Evolutionary conservation across 1,140 invertebrate species (phyloP), one percentile per base, ranked within the genome.

Genomic region (Drosophila bifasciata): DNA sequence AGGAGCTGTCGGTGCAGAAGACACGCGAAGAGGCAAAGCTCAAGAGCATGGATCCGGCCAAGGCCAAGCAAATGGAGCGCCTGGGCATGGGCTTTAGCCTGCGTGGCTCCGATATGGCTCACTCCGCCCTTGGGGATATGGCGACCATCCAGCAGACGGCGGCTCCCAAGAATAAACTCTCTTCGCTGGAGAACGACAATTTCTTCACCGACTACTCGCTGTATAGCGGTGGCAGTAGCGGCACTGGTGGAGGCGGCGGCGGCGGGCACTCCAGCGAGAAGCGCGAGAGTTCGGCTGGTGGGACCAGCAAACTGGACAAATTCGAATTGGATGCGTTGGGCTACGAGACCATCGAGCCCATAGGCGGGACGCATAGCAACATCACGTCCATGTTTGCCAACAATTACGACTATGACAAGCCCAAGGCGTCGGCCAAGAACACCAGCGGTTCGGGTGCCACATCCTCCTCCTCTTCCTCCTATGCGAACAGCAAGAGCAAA

Each of bases 71-170:
- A 92, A 93, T 97, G 72, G 98, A 99, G 92, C 93, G 98, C 52
- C 94, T 99, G 15, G 98, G 98, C 73, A 99, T 99, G 96, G 98
- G 88, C 28, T 91, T 86, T 13, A 90, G 59, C 45, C 63, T 91
- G 44, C 51, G 83, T 5, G 89, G 90, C 16, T 77, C 86, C 64
- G 95, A 95, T 63, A 94, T 98, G 39, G 97, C 97, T 76, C 98
- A 99, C 93, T 99, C 97, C 8, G 97, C 97, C 9, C 91, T 98
- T 43, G 95, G 94, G 51, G 98, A 99, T 89, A 99, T 99, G 97
- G 95, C 96, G 80, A 95, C 94, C 5, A 98, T 99, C 80, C 95
- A 97, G 90, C 98, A 99, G 92, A 32, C 79, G 0, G 72, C 79
- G 3, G 92, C 93, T 0, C 79, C 92, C 1, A 91, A 91, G 52